Percentiles rank a stretch among this genome's conserved stretches.
Conservation (phyloP, 2,113 vertebrate genomes). For the Eolophus roseicapilla region DNA sequence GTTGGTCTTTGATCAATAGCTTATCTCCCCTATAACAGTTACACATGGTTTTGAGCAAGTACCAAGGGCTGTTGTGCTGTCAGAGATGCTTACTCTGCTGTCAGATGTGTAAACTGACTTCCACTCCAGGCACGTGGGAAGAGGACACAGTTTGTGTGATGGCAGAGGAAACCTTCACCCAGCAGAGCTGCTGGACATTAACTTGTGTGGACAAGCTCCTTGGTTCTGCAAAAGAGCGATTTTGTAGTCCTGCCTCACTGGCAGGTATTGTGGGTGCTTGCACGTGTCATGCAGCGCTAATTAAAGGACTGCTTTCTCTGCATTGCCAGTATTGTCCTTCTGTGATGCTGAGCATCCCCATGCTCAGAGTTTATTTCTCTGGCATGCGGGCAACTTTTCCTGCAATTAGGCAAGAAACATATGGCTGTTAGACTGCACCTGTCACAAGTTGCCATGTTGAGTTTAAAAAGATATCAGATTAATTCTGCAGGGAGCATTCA, state of each 20-base stretch:
- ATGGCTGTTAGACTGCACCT: not conserved
- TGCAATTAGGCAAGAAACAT: slow-evolving; percentile 3
- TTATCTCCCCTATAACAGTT: not conserved
- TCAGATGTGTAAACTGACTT: not conserved
- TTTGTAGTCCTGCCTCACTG: not conserved
- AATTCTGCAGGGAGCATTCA: not conserved
- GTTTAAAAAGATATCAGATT: not conserved
- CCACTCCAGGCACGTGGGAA: rapidly evolving
- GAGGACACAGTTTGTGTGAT: not conserved
- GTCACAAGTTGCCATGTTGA: not conserved
- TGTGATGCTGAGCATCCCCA: not conserved
- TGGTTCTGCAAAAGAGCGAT: not conserved
- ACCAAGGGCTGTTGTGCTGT: rapidly evolving
- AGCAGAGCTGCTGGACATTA: not conserved
- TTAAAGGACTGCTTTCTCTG: not conserved
- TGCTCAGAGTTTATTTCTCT: not conserved
- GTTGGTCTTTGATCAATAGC: not conserved
- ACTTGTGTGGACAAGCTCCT: not conserved
- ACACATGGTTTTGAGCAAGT: rapidly evolving
- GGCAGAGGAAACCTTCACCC: not conserved
- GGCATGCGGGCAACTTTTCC: not conserved
- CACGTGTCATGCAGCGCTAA: rapidly evolving
- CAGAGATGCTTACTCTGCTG: not conserved
- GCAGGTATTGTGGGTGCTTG: not conserved
- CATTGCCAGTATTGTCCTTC: not conserved